A percentile compares a stretch with the other conserved stretches of the same genome.
These are phyloP conservation scores for Sus scrofa DNA, from an alignment of 2,113 vertebrate genomes.

Conservation along the genomic window DNA sequence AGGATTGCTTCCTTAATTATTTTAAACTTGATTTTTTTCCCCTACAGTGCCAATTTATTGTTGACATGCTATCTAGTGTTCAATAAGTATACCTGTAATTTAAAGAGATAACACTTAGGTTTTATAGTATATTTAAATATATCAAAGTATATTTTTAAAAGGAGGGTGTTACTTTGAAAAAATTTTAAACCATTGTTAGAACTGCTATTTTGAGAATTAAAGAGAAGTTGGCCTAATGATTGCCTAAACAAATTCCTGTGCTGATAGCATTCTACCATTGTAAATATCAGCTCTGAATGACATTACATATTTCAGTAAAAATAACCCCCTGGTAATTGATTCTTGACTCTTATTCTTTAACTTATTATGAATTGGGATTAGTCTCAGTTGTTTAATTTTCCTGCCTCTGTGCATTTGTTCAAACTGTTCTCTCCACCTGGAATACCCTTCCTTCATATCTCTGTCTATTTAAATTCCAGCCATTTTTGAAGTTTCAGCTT, in stretches of 20 bases:
- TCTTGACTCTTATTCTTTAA: slow-evolving; percentile 60
- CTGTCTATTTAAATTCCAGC: not conserved
- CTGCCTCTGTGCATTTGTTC: slow-evolving; percentile 53
- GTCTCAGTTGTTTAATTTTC: slow-evolving; percentile 55
- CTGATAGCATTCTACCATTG: slow-evolving; percentile 64
- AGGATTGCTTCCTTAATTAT: not conserved
- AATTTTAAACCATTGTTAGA: slow-evolving; percentile 55
- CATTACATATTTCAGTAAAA: slow-evolving; percentile 71
- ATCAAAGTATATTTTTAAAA: slow-evolving; percentile 40
- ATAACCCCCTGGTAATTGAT: slow-evolving; percentile 65
- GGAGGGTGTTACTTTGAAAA: slow-evolving; percentile 22
- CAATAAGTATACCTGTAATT: not conserved
- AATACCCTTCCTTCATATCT: not conserved
- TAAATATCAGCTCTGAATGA: slow-evolving; percentile 78
- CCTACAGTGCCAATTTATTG: not conserved
- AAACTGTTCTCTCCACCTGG: not conserved
- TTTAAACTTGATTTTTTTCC: slow-evolving; percentile 3
- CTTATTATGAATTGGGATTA: slow-evolving; percentile 66
- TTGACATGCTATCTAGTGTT: not conserved
- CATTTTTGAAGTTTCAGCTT: not conserved
- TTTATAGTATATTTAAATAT: slow-evolving; percentile 17
- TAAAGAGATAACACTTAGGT: not conserved
- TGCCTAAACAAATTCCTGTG: slow-evolving; percentile 73
- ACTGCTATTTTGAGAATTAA: slow-evolving; percentile 69
- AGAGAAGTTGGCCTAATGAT: slow-evolving; percentile 66